Conservation (phyloP, 2,888 invertebrate genomes). For the Tricholauxania praeusta region DNA sequence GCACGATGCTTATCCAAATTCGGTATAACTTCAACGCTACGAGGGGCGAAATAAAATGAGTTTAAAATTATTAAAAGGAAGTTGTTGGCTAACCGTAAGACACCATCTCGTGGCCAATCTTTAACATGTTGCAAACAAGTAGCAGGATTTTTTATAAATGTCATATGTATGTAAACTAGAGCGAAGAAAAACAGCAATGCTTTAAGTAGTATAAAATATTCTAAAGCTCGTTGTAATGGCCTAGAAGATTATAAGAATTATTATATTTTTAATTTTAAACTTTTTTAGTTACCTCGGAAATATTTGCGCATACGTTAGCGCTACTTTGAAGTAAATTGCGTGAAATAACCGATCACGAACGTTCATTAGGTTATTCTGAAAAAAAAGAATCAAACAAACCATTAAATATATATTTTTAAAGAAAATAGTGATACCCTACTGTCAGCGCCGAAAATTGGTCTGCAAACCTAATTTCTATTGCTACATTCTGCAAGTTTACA, state of each 20-base stretch:
- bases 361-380: slow-evolving; percentile 81
- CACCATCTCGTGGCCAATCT: slow-evolving; percentile 96
- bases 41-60: not conserved
- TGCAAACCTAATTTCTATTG: no score
- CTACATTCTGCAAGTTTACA: no score
- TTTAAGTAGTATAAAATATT: slow-evolving; percentile 69
- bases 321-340: slow-evolving; percentile 92
- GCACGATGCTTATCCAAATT: slow-evolving; percentile 59
- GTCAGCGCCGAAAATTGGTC: no score
- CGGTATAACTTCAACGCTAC: slow-evolving; percentile 65
- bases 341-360: slow-evolving; percentile 94
- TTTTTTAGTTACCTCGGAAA: slow-evolving; percentile 83
- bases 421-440: no score
- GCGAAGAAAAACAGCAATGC: slow-evolving; percentile 89
- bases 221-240: slow-evolving; percentile 60
- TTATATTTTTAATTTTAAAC: slow-evolving; percentile 69
- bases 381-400: slow-evolving; percentile 10
- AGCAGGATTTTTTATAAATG: slow-evolving; percentile 91
- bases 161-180: slow-evolving; percentile 93
- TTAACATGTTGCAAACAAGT: slow-evolving; percentile 92
- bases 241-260: slow-evolving; percentile 47
- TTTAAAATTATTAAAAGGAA: not conserved
- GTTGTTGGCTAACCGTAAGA: slow-evolving; percentile 70
- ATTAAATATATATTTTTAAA: not conserved
- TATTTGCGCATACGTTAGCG: slow-evolving; percentile 90